Percentiles rank a stretch among this genome's conserved stretches.
phyloP scores from a whole-genome alignment of 2,797 vertebrate species.

The Anableps anableps region DNA sequence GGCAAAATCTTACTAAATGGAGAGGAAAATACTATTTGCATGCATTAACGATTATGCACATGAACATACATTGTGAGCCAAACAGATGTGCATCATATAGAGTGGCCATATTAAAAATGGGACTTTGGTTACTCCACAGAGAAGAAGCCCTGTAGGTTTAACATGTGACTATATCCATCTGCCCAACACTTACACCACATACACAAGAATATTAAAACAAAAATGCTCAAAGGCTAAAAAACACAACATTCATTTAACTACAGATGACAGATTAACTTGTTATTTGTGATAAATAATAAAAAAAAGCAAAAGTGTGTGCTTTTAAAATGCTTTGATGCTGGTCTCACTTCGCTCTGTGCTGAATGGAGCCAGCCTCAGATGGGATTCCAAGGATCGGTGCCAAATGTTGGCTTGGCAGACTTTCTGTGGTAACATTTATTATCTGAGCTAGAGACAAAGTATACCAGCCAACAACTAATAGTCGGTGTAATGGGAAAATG shows the following conservation, averaged over 20 bases:
- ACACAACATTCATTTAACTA: not conserved
- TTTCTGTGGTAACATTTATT: conserved; percentile 40
- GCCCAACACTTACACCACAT: not conserved
- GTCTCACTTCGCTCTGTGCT: conserved; percentile 19
- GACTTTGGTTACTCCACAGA: conserved; percentile 38
- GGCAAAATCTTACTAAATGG: conserved; percentile 13
- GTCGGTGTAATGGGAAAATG: not conserved
- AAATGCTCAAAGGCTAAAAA: not conserved
- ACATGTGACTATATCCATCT: conserved; percentile 48
- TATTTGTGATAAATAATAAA: not conserved
- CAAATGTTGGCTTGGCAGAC: conserved; percentile 46
- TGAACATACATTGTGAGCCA: not conserved
- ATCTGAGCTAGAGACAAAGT: conserved; percentile 30
- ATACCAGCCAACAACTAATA: conserved; percentile 28
- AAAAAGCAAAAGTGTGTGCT: conserved; percentile 11
- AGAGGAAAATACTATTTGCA: not conserved
- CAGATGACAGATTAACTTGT: conserved; percentile 9
- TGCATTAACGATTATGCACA: not conserved
- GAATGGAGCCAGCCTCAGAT: conserved; percentile 32
- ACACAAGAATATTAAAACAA: not conserved
- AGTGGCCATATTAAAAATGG: conserved; percentile 40
- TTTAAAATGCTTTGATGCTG: conserved; percentile 16
- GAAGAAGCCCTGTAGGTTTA: conserved; percentile 15
- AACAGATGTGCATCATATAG: conserved; percentile 33
- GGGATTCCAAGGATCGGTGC: conserved; percentile 35